A percentile compares a stretch with the other conserved stretches of the same genome.
These are phyloP conservation scores for Epinephelus fuscoguttatus DNA, from an alignment of 2,113 vertebrate genomes.

Conservation along the genomic window DNA sequence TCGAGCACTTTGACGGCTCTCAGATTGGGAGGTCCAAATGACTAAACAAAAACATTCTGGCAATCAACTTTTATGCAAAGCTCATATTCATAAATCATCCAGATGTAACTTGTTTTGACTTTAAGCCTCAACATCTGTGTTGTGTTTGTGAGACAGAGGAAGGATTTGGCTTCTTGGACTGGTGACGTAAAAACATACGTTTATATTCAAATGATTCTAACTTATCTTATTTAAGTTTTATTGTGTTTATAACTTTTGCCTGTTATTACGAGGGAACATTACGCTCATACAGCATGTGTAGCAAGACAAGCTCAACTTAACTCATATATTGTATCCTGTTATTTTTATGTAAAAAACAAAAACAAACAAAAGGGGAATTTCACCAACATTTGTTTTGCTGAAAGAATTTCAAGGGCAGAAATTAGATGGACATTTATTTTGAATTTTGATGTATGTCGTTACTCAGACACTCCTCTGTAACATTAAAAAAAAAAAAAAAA, in stretches of 20 bases:
- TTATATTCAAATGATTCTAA: conserved; percentile 29
- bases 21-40: not conserved
- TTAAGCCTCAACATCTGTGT: not conserved
- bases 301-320: conserved; percentile 3
- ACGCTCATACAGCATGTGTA: conserved; percentile 7
- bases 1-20: not conserved
- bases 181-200: not conserved
- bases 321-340: not conserved
- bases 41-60: not conserved
- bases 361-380: too few species aligned
- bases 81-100: not conserved
- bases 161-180: too few species aligned
- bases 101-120: not conserved
- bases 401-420: too few species aligned
- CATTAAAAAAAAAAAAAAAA: too few species aligned
- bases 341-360: too few species aligned
- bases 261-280: conserved; percentile 42
- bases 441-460: too few species aligned
- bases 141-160: too few species aligned
- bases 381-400: too few species aligned
- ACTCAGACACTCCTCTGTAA: too few species aligned
- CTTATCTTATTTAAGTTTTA: conserved; percentile 58
- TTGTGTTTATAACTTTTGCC: conserved; percentile 47
- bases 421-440: too few species aligned
- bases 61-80: not conserved